Evolutionary conservation across 2,113 vertebrate genomes (phyloP), one percentile per base, ranked within the genome.

Genomic region (Syngnathus scovelli): DNA sequence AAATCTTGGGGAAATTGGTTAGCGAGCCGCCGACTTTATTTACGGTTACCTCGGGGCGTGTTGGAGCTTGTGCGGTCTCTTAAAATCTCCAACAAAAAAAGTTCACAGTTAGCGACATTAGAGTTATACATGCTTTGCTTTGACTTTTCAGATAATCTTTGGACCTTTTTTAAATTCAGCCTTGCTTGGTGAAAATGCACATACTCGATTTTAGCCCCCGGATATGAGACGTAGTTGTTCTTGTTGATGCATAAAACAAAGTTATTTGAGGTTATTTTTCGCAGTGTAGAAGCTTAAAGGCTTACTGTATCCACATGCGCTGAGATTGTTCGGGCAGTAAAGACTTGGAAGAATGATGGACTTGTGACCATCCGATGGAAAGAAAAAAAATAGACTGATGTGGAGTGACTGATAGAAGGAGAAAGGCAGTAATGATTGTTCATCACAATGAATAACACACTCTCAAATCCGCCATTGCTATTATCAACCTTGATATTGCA

Each of bases 301-400:
- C 69, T 63, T 66, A 49, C 33, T 71, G 69, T 73, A 74, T 78
- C 76, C 70, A 75, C 64, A 78, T 80, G 69, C 78, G 80, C 67
- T 63, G 70, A 72, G 77, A 78, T 74, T 83, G 75, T 82, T 85
- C 72, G 75, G 74, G 75, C 68, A 72, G 71, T 71, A 72, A 78
- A 67, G 79, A 84, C 85, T 82, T 86, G 85, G 86, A 87, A 87
- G 86, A 80, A 87, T 84, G 87, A 89, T 83, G 78, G 77, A 79
- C 82, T 84, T 85, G 27, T 58, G 12, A 87, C 67, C 78, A 84
- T 83, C 81, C 85, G 74, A 79, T 79, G 81, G 69, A 68, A 78
- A 76, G 71, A 76, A 62, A 64, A 68, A 72, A 76, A 4, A 46
- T 15, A 46, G 54, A 72, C 60, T 58, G 67, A 72, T 64, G 62